Evolutionary conservation across 2,888 invertebrate species (phyloP).

Genomic region (Teleiodes luculella): DNA sequence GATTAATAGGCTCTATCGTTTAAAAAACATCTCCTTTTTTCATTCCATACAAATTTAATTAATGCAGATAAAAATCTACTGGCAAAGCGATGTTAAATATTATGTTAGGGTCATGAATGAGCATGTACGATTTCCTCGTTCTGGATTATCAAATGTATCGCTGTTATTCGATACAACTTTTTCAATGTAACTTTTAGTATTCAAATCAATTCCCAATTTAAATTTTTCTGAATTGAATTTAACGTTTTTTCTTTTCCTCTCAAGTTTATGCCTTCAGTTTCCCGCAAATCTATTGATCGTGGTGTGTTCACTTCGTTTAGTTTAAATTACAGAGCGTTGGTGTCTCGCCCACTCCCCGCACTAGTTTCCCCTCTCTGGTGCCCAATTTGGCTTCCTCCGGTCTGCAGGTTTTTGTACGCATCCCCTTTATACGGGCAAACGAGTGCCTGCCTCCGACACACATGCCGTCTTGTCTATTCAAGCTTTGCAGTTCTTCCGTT

Average conservation of each 20-base stretch:
- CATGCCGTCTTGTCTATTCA: constrained; percentile 8
- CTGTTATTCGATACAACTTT: not conserved
- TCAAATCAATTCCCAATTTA: not conserved
- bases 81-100: constrained; percentile 20
- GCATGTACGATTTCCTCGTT: not conserved
- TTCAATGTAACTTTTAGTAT: not conserved
- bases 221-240: not conserved
- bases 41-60: constrained; percentile 72
- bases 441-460: constrained; percentile 2
- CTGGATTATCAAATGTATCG: not conserved
- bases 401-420: constrained; percentile 58
- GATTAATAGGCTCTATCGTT: constrained; percentile 69
- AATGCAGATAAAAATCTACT: constrained; percentile 60
- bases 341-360: constrained; percentile 13
- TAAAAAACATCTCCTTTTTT: constrained; percentile 62
- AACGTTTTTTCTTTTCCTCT: not conserved
- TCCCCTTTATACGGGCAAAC: constrained; percentile 39
- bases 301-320: constrained; percentile 44
- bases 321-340: constrained; percentile 39
- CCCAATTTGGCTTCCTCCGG: constrained; percentile 51
- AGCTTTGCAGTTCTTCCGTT: constrained; percentile 1
- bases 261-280: constrained; percentile 7
- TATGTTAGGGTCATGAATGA: not conserved
- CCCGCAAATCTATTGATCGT: constrained; percentile 23
- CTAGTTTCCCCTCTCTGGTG: constrained; percentile 35